A percentile compares a stretch with the other conserved stretches of the same genome.
Conservation (phyloP, 1,140 invertebrate genomes). For the Hycleus phaleratus region DNA sequence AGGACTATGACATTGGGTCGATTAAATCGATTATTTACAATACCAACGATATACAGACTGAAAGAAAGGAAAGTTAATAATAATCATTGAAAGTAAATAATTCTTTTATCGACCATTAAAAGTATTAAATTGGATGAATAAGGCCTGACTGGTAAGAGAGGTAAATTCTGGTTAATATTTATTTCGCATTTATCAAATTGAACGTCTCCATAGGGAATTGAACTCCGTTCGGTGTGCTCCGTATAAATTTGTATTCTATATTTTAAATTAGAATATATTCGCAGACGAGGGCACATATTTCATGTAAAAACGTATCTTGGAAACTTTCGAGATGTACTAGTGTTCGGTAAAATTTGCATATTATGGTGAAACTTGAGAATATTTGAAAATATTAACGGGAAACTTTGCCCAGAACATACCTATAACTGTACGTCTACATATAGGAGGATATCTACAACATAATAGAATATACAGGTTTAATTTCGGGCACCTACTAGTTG, state of each 20-base stretch:
- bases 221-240: slow-evolving; percentile 29
- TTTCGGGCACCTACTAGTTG: neutral
- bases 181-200: slow-evolving; percentile 42
- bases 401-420: slow-evolving; percentile 14
- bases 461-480: slow-evolving; percentile 25
- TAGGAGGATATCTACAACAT: neutral
- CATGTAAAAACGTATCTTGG: slow-evolving; percentile 39
- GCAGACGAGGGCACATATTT: slow-evolving; percentile 36
- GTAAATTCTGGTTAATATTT: slow-evolving; percentile 38
- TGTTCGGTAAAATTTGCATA: slow-evolving; percentile 35
- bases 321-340: slow-evolving; percentile 34
- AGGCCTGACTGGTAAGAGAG: slow-evolving; percentile 21
- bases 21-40: too few relatives aligned
- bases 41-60: too few relatives aligned
- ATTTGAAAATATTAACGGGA: slow-evolving; percentile 30
- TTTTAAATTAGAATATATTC: slow-evolving; percentile 43
- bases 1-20: too few relatives aligned
- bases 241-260: slow-evolving; percentile 43
- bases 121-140: slow-evolving; percentile 21
- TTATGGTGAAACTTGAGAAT: slow-evolving; percentile 36
- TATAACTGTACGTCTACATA: neutral
- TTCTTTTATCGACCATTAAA: slow-evolving; percentile 23
- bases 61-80: too few relatives aligned
- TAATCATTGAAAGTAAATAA: neutral
- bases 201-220: slow-evolving; percentile 38